These are phyloP conservation scores for Enteromius afrohamiltoni DNA, from an alignment of 2,797 vertebrate genomes.

Conservation along the genomic window DNA sequence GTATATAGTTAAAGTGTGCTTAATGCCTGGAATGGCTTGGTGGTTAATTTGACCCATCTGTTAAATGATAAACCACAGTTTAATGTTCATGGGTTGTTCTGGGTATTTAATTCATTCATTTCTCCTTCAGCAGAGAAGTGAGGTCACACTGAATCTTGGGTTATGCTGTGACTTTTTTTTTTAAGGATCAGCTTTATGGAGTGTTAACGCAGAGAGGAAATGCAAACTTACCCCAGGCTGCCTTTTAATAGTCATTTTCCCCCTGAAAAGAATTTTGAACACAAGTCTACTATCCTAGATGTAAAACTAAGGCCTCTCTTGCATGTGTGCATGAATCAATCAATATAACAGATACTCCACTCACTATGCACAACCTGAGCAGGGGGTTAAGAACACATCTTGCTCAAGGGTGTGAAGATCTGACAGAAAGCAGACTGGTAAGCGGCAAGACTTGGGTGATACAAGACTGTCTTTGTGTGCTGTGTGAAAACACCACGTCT, in stretches of 20 bases:
- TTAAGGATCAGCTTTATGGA: constrained; percentile 41
- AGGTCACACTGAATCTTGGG: constrained; percentile 1
- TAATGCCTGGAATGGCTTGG: constrained; percentile 3
- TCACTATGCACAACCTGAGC: background rate
- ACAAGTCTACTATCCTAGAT: constrained; percentile 13
- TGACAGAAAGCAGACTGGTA: constrained; percentile 23
- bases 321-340: constrained; percentile 20
- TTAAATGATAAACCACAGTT: constrained; percentile 35
- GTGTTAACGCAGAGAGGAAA: constrained; percentile 54
- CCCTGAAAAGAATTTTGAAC: constrained; percentile 39
- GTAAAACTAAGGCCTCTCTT: constrained; percentile 19
- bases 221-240: constrained; percentile 47
- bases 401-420: constrained; percentile 30
- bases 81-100: constrained; percentile 16
- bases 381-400: constrained; percentile 36
- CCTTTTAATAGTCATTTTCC: constrained; percentile 39
- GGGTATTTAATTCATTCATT: background rate
- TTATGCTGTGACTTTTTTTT: constrained; percentile 25
- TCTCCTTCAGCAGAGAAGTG: constrained; percentile 7
- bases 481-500: constrained; percentile 36
- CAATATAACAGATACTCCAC: constrained; percentile 23
- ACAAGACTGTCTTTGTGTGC: constrained; percentile 45
- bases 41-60: constrained; percentile 20
- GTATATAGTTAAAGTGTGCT: constrained; percentile 36
- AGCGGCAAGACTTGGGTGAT: background rate